These are phyloP conservation scores for Cirrhinus molitorella DNA, from an alignment of 2,797 vertebrate species.

Conservation along the genomic window DNA sequence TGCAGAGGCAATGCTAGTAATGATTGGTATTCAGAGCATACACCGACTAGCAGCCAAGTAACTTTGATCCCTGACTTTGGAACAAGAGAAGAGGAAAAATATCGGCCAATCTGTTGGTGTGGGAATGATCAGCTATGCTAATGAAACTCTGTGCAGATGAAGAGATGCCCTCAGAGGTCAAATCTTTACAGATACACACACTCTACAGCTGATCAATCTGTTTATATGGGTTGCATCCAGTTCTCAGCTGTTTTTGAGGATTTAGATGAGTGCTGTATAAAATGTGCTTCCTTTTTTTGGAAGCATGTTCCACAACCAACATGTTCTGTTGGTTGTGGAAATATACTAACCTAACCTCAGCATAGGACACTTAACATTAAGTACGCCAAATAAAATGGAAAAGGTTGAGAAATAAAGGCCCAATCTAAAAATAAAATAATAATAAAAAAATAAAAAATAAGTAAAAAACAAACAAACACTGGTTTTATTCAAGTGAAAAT, in stretches of 20 bases:
- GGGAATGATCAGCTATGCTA: conserved; percentile 53
- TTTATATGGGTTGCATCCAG: background rate
- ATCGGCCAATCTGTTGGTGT: background rate
- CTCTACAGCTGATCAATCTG: conserved; percentile 54
- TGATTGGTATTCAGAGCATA: conserved; percentile 48
- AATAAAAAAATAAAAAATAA: no score
- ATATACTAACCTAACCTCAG: background rate
- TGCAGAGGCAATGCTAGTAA: conserved; percentile 31
- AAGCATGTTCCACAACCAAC: no score
- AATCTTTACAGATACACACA: conserved; percentile 21
- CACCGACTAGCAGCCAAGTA: conserved; percentile 41
- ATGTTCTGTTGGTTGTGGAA: background rate
- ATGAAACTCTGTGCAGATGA: conserved; percentile 39
- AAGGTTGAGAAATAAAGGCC: no score
- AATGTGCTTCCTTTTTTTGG: background rate
- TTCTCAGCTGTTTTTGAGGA: background rate
- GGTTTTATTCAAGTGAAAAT: no score
- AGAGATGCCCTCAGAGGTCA: conserved; percentile 55
- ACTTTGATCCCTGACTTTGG: conserved; percentile 67
- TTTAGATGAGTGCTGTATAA: background rate
- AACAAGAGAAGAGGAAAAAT: conserved; percentile 47
- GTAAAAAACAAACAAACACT: no score
- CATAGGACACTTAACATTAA: no score
- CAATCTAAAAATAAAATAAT: no score
- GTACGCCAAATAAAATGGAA: no score